These are phyloP conservation scores for Galleria mellonella DNA, from an alignment of 1,140 invertebrate species.

Conservation along the genomic window DNA sequence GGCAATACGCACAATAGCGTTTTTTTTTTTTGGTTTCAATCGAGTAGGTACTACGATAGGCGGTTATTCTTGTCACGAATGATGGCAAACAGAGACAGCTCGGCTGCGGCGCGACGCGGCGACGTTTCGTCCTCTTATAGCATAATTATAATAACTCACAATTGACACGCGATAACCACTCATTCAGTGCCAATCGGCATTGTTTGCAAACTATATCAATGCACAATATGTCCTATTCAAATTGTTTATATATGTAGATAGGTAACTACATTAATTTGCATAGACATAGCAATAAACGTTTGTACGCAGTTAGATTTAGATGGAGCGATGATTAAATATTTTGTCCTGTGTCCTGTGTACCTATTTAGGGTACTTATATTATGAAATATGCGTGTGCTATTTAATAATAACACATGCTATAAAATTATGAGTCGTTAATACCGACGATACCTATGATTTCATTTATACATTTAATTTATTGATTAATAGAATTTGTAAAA, in stretches of 20 bases:
- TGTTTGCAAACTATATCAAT: neutral
- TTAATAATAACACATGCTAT: too few species aligned
- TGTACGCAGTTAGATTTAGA: too few species aligned
- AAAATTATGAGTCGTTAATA: too few species aligned
- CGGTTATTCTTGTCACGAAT: constrained; percentile 34
- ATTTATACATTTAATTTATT: too few species aligned
- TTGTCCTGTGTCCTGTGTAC: too few species aligned
- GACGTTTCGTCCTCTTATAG: constrained; percentile 5
- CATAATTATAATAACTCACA: constrained; percentile 25
- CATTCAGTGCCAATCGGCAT: constrained; percentile 7
- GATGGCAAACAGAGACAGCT: constrained; percentile 36
- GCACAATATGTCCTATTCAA: too few species aligned
- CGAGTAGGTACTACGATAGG: constrained; percentile 12
- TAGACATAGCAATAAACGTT: too few species aligned
- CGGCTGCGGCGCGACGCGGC: constrained; percentile 27
- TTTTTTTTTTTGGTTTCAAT: constrained; percentile 9
- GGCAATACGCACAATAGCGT: neutral
- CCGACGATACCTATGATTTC: too few species aligned
- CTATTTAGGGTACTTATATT: too few species aligned
- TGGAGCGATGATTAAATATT: too few species aligned
- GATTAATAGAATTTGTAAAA: too few species aligned
- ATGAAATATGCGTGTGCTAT: too few species aligned
- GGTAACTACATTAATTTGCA: constrained; percentile 12
- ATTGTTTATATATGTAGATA: neutral
- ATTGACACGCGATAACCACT: constrained; percentile 1